phyloP scores from a whole-genome alignment of 1,140 invertebrate species.

The Popillia japonica region DNA sequence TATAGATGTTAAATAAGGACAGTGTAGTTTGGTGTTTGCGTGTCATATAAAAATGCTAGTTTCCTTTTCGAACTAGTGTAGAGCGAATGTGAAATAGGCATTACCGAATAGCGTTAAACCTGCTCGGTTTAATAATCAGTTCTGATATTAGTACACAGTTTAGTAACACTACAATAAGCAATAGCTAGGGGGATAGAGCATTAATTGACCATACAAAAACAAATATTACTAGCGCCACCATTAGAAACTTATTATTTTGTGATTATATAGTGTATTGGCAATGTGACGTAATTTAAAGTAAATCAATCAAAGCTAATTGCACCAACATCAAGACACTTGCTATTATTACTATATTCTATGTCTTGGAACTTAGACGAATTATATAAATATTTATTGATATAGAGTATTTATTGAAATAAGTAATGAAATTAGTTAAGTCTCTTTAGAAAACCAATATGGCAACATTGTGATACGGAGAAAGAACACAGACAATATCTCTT shows the following conservation, averaged over 20 bases:
- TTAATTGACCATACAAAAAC: not conserved
- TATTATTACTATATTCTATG: no score
- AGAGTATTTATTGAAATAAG: no score
- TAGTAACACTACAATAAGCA: not conserved
- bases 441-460: no score
- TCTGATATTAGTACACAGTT: not conserved
- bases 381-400: no score
- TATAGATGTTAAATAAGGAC: conserved; percentile 32
- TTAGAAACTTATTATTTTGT: not conserved
- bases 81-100: not conserved
- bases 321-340: not conserved
- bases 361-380: no score
- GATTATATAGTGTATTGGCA: not conserved
- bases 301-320: not conserved
- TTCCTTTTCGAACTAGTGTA: conserved; percentile 18
- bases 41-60: conserved; percentile 26
- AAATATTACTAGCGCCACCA: not conserved
- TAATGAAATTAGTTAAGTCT: no score
- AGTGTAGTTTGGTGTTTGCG: conserved; percentile 35
- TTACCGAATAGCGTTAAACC: not conserved
- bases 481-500: no score
- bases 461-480: no score
- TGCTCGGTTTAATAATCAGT: not conserved
- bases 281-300: not conserved
- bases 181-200: conserved; percentile 13